These are phyloP conservation scores for Agrotis clavis DNA, from an alignment of 2,888 invertebrate species.

Conservation along the genomic window DNA sequence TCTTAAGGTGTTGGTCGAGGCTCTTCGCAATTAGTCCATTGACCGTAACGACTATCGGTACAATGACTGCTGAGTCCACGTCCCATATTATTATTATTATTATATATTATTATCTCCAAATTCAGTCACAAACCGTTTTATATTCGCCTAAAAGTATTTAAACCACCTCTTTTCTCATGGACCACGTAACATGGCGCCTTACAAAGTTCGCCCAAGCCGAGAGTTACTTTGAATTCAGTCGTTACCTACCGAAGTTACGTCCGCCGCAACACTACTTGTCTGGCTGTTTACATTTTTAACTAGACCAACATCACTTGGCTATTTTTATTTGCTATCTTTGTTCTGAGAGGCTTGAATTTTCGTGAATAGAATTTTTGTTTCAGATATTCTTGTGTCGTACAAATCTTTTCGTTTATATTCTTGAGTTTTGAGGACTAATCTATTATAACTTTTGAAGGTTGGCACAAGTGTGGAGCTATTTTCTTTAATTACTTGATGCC, in stretches of 20 bases:
- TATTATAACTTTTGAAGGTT: no score
- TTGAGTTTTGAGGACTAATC: no score
- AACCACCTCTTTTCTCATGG: constrained; percentile 1
- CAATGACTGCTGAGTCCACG: no score
- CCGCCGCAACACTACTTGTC: constrained; percentile 38
- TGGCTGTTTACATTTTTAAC: constrained; percentile 69
- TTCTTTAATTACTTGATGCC: no score
- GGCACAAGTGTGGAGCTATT: no score
- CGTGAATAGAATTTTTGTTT: background rate
- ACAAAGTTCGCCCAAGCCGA: constrained; percentile 19
- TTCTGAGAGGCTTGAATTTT: constrained; percentile 26
- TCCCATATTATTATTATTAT: no score
- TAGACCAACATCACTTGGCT: constrained; percentile 58
- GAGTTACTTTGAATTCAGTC: constrained; percentile 50
- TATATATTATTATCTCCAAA: no score
- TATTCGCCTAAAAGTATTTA: constrained; percentile 5
- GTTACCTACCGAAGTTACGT: constrained; percentile 64
- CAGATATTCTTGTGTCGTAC: background rate
- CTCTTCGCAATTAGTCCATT: no score
- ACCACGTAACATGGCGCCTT: constrained; percentile 13
- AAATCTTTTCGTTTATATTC: background rate
- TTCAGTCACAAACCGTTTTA: background rate
- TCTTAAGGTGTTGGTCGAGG: no score
- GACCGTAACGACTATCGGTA: no score
- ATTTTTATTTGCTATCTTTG: constrained; percentile 50